Evolutionary conservation across 2,113 vertebrate genomes (phyloP), one percentile per base, ranked within the genome.

Genomic region (Marmota monax): DNA sequence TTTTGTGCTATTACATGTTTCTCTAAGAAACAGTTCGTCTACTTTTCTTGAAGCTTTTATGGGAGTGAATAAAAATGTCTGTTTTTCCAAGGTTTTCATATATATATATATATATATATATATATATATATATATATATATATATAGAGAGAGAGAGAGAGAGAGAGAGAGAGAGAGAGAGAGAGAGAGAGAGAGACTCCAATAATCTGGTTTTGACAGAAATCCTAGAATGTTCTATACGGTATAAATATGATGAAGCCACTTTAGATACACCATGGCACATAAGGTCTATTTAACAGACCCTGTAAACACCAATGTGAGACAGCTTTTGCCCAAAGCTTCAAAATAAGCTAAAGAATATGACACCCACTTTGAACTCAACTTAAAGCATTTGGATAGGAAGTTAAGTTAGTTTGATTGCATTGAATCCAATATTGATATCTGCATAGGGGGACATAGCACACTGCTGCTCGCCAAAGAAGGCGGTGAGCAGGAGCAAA

Each of bases 271-370:
- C 39, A 73, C 65, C n/a, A 5, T 34, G 14, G 23, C 22, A 86
- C 2, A 4, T 20, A 32, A 79, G 23, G 0, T 76, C 18, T 88
- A 8, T 61, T 92, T 67, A 65, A 45, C 56, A 88, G 56, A 72
- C 29, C 51, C 78, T 18, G 0, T n/a, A 27, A 78, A 96, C 13
- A 82, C 22, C 48, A 32, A 22, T 25, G 34, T 53, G 45, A 94
- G 53, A 88, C 29, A 42, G 4, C 13, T 77, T 86, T 83, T 63
- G n/a, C 69, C 25, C 29, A 89, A 92, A 67, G 4, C 32, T 91
- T 92, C 86, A 58, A 53, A 91, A 82, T 27, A 88, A 88, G 63
- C 90, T 70, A 79, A 91, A 56, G 37, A 88, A 58, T n/a, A 42
- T 48, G 34, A 48, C 16, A 73, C 2, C 34, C 17, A 53, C 2